Percentiles rank a stretch among this genome's conserved stretches.
Evolutionary conservation across 1,140 invertebrate genomes (phyloP).

Genomic region (Paraescarpia echinospica): DNA sequence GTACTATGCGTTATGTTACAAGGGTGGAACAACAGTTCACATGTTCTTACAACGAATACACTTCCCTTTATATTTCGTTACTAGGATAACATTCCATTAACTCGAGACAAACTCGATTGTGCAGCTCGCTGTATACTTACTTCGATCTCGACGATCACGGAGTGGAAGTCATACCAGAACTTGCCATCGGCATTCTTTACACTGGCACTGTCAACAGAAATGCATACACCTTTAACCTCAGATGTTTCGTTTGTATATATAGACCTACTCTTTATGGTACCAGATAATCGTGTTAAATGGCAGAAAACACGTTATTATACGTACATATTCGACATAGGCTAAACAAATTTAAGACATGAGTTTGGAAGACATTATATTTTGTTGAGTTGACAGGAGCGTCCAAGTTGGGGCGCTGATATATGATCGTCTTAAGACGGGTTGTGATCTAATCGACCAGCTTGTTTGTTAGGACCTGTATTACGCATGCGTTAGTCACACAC

Average conservation of each 20-base stretch:
- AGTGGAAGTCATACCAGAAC: not conserved
- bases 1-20: too few relatives aligned
- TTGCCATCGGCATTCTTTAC: not conserved
- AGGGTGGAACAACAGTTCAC: not conserved
- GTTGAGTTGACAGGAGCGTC: too few relatives aligned
- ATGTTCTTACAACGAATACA: not conserved
- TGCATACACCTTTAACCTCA: not conserved
- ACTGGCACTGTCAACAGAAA: not conserved
- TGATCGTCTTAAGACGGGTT: too few relatives aligned
- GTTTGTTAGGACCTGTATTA: not conserved
- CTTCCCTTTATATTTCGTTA: not conserved
- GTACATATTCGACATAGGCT: too few relatives aligned
- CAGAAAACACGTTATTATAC: too few relatives aligned
- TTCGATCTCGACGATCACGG: not conserved
- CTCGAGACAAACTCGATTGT: not conserved
- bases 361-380: too few relatives aligned
- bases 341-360: too few relatives aligned
- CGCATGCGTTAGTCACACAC: not conserved
- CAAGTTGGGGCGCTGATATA: too few relatives aligned
- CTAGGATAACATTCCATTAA: not conserved
- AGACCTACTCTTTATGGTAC: too few relatives aligned
- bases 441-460: not conserved
- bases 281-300: too few relatives aligned
- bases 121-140: not conserved
- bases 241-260: too few relatives aligned